Conservation (phyloP, 1,140 invertebrate genomes). For the Conus betulinus region DNA sequence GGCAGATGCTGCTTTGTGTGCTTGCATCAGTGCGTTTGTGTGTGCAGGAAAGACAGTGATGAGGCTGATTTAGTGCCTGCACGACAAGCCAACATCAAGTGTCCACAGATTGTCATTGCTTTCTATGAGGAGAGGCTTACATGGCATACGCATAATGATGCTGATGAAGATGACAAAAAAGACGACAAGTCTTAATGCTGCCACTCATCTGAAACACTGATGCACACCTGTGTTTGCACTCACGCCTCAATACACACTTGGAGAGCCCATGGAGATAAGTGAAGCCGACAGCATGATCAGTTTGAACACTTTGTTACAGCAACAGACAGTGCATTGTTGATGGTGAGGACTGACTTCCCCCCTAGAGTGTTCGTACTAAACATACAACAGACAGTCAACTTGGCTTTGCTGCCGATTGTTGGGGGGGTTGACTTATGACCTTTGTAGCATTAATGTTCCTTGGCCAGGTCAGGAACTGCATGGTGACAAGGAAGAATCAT, state of each 20-base stretch:
- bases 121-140: constrained; percentile 97
- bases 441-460: no score
- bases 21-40: constrained; percentile 25
- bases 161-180: constrained; percentile 55
- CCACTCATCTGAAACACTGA: neutral
- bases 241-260: neutral
- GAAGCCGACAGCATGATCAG: neutral
- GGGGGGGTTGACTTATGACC: no score
- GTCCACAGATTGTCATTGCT: constrained; percentile 95
- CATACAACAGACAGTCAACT: no score
- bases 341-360: neutral
- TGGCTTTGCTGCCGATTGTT: no score
- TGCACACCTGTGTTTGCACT: neutral
- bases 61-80: constrained; percentile 96
- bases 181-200: constrained; percentile 39
- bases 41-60: constrained; percentile 90
- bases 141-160: constrained; percentile 86
- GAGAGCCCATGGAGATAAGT: neutral
- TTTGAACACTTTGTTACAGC: neutral
- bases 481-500: no score
- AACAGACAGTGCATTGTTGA: neutral
- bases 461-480: no score
- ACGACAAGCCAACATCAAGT: constrained; percentile 91
- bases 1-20: no score
- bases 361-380: neutral